Base-by-base conservation (phyloP, 2,113 vertebrate genomes). In the Alouatta palliata region DNA sequence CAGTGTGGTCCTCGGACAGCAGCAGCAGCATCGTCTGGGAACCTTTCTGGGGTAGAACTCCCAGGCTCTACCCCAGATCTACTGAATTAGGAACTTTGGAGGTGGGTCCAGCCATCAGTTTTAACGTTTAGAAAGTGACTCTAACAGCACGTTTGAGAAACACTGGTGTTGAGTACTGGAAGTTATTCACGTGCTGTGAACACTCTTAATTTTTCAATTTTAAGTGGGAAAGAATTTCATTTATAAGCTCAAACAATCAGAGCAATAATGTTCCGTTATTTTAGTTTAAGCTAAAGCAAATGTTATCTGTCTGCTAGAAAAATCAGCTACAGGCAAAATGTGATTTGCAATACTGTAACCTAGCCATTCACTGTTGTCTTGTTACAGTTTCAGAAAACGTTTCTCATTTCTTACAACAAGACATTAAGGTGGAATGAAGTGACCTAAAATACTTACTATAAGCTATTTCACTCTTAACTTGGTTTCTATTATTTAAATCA, bases 41-140 rank as follows among this genome's bases (percentile, higher is more conserved):
- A 81, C 14, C 27, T 73, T 66, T 7, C n/a, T n/a, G n/a, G n/a
- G n/a, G n/a, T 4, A 32, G 27, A 49, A 85, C 35, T 35, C 52
- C 27, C 1, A 1, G 61, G 35, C 14, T 25, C 1, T 6, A 20
- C 13, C 5, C 77, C 43, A 20, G 2, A 10, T 13, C 20, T n/a
- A 8, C 64, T 49, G 56, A 61, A 25, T 13, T 16, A 10, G 37
- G 37, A 56, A 20, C 25, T 37, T 16, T 6, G 45, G 6, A 6
- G 25, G 5, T 3, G n/a, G 0, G 9, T 8, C 40, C 27, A 0
- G 20, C 21, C 17, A 6, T 4, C 43, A 27, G 56, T 25, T 35
- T 35, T 9, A n/a, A 64, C 0, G 21, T n/a, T 12, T 21, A 76
- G n/a, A 9, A 20, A 40, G 6, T 10, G 30, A n/a, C 27, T 47